Evolutionary conservation across 2,888 invertebrate genomes (phyloP).

Genomic region (Diarsia dahlii): DNA sequence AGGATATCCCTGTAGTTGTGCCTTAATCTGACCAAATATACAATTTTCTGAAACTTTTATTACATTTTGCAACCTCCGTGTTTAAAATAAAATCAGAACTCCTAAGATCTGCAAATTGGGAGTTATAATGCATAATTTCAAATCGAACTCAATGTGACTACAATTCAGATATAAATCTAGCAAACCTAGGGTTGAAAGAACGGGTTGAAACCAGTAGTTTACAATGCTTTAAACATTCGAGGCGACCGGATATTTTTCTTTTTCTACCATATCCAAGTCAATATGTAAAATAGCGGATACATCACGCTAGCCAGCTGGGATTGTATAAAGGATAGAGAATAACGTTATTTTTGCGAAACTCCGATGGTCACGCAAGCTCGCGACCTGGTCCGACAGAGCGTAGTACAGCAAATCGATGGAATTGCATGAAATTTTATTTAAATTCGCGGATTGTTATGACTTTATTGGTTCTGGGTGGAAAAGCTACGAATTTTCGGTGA

Average conservation of each 20-base stretch:
- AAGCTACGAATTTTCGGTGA: background rate
- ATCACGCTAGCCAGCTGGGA: slow-evolving; percentile 42
- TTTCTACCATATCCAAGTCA: slow-evolving; percentile 36
- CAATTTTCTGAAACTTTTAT: background rate
- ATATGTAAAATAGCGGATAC: slow-evolving; percentile 56
- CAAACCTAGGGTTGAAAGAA: background rate
- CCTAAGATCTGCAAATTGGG: too few relatives aligned
- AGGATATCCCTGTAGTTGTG: too few relatives aligned
- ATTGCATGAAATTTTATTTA: slow-evolving; percentile 40
- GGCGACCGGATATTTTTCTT: background rate
- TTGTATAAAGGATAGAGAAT: slow-evolving; percentile 29
- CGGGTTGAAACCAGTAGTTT: background rate
- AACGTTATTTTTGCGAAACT: slow-evolving; percentile 46
- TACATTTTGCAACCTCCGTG: background rate
- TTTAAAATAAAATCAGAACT: background rate
- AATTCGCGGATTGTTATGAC: slow-evolving; percentile 33
- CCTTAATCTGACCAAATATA: background rate
- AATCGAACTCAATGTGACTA: slow-evolving; percentile 2
- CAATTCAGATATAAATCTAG: slow-evolving; percentile 12
- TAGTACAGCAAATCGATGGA: slow-evolving; percentile 41
- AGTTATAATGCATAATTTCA: too few relatives aligned
- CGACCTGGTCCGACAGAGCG: slow-evolving; percentile 19
- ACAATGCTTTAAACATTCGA: slow-evolving; percentile 7
- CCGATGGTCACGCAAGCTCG: slow-evolving; percentile 39
- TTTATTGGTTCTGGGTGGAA: slow-evolving; percentile 2